Conservation (phyloP, 2,797 vertebrate genomes). For the Cirrhinus mrigala region DNA sequence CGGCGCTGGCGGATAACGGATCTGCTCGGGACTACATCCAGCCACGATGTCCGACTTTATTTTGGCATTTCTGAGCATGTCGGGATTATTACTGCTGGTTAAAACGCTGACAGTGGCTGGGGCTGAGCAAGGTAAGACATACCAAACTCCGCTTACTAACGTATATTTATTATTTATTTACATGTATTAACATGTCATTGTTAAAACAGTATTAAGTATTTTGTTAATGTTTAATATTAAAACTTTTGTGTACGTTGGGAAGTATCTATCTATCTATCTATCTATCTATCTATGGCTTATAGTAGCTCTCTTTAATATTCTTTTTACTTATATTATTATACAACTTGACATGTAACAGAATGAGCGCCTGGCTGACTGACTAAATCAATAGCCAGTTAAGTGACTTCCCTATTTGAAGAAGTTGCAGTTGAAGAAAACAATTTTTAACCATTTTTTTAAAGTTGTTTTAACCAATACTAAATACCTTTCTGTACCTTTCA, state of each 20-base stretch:
- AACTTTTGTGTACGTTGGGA: neutral
- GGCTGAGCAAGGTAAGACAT: constrained; percentile 78
- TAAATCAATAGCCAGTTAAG: neutral
- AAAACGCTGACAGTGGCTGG: constrained; percentile 70
- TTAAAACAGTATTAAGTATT: neutral
- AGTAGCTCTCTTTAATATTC: neutral
- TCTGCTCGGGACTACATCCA: constrained; percentile 60
- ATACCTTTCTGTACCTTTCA: neutral
- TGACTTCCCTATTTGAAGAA: neutral
- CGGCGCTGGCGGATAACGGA: constrained; percentile 66
- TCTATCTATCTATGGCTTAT: constrained; percentile 5
- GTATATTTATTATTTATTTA: neutral
- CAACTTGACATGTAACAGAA: neutral
- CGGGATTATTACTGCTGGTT: constrained; percentile 82
- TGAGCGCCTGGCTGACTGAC: neutral
- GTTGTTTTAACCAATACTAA: neutral
- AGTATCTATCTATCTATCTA: constrained; percentile 39
- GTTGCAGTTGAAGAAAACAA: neutral
- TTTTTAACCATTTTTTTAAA: neutral
- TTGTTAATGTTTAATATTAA: neutral
- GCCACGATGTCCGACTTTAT: constrained; percentile 79
- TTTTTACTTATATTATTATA: neutral
- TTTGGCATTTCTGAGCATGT: constrained; percentile 76
- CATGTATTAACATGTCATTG: neutral
- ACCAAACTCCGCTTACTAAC: neutral